Conservation (phyloP, 2,113 vertebrate species). For the Nothobranchius kuhntae region DNA sequence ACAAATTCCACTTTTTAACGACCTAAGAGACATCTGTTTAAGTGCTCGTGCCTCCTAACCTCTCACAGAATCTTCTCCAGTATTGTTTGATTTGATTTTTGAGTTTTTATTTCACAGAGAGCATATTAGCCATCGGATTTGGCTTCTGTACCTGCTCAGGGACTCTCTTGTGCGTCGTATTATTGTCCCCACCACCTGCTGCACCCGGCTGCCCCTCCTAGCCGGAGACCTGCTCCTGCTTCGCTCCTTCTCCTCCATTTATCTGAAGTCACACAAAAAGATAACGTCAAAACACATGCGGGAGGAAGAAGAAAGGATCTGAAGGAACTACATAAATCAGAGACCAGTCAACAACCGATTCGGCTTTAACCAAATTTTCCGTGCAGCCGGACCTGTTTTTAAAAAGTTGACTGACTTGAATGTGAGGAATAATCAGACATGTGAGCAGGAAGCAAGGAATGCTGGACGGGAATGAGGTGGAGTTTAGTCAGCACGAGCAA, state of each 20-base stretch:
- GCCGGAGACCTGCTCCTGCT: constrained; percentile 87
- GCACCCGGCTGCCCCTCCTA: constrained; percentile 88
- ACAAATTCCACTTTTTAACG: no score
- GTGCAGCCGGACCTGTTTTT: constrained; percentile 33
- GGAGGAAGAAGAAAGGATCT: constrained; percentile 35
- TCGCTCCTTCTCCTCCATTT: constrained; percentile 96
- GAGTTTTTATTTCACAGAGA: background rate
- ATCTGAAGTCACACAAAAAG: constrained; percentile 73
- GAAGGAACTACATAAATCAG: constrained; percentile 7
- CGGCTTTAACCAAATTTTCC: constrained; percentile 25
- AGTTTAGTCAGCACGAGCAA: constrained; percentile 26
- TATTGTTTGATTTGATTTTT: no score
- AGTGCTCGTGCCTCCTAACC: background rate
- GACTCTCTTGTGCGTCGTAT: constrained; percentile 90
- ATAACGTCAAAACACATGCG: background rate
- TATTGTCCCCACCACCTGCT: constrained; percentile 96
- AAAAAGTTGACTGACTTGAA: constrained; percentile 38
- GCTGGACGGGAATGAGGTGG: constrained; percentile 15
- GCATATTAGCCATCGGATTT: background rate
- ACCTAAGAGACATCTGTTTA: background rate
- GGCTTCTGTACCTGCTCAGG: constrained; percentile 81
- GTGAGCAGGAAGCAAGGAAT: constrained; percentile 17
- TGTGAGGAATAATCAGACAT: constrained; percentile 55
- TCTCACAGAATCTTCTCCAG: background rate
- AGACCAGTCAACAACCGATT: constrained; percentile 5